phyloP scores from a whole-genome alignment of 1,140 invertebrate species.

The Temnothorax curvispinosus region DNA sequence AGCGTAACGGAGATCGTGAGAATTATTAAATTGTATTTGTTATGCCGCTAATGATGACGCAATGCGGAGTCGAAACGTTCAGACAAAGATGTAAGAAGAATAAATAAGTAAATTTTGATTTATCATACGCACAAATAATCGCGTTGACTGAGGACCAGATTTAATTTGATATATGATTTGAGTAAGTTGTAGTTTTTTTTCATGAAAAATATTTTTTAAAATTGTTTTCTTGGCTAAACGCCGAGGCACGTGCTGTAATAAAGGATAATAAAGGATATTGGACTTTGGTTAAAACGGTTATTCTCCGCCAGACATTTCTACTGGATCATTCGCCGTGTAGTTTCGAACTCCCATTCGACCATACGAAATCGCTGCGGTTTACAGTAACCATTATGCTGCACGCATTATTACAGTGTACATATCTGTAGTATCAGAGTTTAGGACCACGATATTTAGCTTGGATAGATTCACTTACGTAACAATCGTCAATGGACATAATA shows the following conservation, averaged over 20 bases:
- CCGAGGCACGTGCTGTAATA: constrained; percentile 41
- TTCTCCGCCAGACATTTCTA: constrained; percentile 26
- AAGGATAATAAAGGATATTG: constrained; percentile 57
- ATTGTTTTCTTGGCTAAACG: constrained; percentile 2
- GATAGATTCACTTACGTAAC: background rate
- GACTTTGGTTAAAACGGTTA: constrained; percentile 51
- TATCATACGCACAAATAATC: too few species aligned
- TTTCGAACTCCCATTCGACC: constrained; percentile 55
- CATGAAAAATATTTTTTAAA: background rate
- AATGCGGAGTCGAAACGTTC: too few species aligned
- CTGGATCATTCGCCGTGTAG: constrained; percentile 23
- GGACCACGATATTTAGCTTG: background rate
- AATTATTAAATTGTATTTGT: too few species aligned
- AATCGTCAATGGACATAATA: background rate
- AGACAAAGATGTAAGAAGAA: too few species aligned
- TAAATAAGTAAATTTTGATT: too few species aligned
- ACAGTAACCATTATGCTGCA: constrained; percentile 41
- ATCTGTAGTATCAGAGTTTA: background rate
- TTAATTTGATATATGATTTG: background rate
- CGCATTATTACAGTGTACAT: constrained; percentile 22
- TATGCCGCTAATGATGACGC: too few species aligned
- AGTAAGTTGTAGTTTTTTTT: background rate
- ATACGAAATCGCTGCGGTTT: constrained; percentile 38
- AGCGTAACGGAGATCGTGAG: too few species aligned
- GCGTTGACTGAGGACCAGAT: too few species aligned